A percentile compares a stretch with the other conserved stretches of the same genome.
Conservation (phyloP, 2,113 vertebrate species). For the Melanerpes formicivorus region DNA sequence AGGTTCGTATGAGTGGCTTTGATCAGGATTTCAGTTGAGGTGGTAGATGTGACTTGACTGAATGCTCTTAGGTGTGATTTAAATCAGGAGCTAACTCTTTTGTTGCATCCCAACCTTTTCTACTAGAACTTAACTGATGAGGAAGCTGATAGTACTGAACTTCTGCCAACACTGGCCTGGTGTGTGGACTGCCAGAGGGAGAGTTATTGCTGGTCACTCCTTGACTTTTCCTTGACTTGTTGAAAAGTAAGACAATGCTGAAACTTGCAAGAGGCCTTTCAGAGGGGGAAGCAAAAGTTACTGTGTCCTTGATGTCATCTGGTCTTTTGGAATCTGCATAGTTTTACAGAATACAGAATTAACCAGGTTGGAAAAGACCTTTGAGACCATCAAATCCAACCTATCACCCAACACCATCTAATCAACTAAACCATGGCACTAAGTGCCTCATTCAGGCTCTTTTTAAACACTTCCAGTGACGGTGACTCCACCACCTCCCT, state of each 20-base stretch:
- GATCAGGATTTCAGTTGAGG: neutral
- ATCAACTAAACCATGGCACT: too few relatives aligned
- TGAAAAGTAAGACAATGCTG: neutral
- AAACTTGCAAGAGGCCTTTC: neutral
- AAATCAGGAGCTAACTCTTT: neutral
- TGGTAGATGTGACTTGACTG: neutral
- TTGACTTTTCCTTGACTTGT: neutral
- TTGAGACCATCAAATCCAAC: too few relatives aligned
- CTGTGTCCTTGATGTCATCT: neutral
- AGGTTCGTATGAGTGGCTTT: neutral
- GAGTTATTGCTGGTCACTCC: neutral
- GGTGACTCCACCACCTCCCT: too few relatives aligned
- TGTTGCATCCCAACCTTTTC: neutral
- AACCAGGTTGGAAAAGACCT: too few relatives aligned
- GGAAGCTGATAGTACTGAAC: neutral
- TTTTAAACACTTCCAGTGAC: too few relatives aligned
- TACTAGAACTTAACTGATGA: neutral
- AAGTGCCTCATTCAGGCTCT: too few relatives aligned
- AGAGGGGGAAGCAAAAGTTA: neutral
- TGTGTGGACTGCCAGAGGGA: neutral
- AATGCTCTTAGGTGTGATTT: neutral
- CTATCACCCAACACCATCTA: too few relatives aligned
- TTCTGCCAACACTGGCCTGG: neutral
- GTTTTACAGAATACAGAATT: too few relatives aligned
- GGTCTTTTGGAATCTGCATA: neutral